phyloP scores from a whole-genome alignment of 1,140 invertebrate genomes.

The Hycleus phaleratus region DNA sequence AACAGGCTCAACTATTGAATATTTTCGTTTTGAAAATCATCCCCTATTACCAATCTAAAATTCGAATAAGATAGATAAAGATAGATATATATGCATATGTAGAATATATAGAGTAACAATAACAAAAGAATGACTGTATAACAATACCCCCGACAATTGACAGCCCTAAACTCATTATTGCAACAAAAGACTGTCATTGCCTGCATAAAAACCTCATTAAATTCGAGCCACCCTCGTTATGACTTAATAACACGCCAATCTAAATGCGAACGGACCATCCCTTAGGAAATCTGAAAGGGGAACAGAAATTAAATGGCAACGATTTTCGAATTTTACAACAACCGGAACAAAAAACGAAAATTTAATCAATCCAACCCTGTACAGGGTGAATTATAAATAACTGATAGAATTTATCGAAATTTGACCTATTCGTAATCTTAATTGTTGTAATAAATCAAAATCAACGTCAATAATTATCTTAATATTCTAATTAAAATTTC shows the following conservation, averaged over 20 bases:
- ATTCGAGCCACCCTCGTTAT: conserved; percentile 32
- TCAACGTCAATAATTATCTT: too few species aligned
- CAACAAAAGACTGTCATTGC: conserved; percentile 42
- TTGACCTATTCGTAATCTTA: too few species aligned
- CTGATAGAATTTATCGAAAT: too few species aligned
- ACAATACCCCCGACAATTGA: conserved; percentile 34
- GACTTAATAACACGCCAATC: conserved; percentile 31
- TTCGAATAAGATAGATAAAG: not conserved
- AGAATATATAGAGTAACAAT: not conserved
- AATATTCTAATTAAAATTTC: too few species aligned
- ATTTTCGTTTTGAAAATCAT: not conserved
- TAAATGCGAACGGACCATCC: too few species aligned
- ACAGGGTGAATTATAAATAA: too few species aligned
- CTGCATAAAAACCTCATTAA: conserved; percentile 42
- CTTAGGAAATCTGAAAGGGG: too few species aligned
- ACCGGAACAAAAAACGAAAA: too few species aligned
- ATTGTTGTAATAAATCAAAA: too few species aligned
- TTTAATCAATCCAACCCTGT: too few species aligned
- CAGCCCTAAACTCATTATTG: conserved; percentile 41
- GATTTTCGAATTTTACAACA: too few species aligned
- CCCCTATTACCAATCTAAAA: conserved; percentile 5
- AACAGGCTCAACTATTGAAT: not conserved
- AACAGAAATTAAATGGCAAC: too few species aligned
- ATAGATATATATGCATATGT: not conserved
- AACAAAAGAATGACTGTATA: conserved; percentile 9